Evolutionary conservation across 2,888 invertebrate genomes (phyloP).

Genomic region (Drosophila paracracens): DNA sequence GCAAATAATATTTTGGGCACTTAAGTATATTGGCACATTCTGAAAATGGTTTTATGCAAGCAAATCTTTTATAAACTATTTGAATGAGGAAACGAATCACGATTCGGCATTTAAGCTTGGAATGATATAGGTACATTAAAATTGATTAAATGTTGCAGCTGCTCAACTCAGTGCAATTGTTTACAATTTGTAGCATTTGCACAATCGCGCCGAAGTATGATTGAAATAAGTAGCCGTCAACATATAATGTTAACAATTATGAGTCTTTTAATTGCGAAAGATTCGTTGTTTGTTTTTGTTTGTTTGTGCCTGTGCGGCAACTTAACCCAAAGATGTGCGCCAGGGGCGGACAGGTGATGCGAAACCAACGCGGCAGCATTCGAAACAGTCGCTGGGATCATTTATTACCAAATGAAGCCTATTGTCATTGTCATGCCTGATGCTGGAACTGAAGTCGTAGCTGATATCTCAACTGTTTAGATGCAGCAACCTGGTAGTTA

Average conservation of each 20-base stretch:
- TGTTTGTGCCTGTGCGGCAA: slow-evolving; percentile 43
- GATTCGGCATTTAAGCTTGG: slow-evolving; percentile 25
- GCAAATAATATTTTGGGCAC: slow-evolving; percentile 1
- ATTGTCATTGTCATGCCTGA: slow-evolving; percentile 32
- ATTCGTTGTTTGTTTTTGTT: slow-evolving; percentile 4
- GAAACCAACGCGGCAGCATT: slow-evolving; percentile 35
- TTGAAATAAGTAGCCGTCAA: slow-evolving; percentile 11
- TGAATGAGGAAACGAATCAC: slow-evolving; percentile 28
- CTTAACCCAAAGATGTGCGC: slow-evolving; percentile 63
- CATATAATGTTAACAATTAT: slow-evolving; percentile 41
- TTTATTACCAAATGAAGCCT: slow-evolving; percentile 63
- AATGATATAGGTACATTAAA: slow-evolving; percentile 18
- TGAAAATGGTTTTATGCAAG: not conserved
- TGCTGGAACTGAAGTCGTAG: slow-evolving; percentile 4
- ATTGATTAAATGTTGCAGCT: slow-evolving; percentile 38
- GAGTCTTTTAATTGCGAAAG: slow-evolving; percentile 42
- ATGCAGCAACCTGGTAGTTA: not conserved
- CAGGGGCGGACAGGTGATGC: slow-evolving; percentile 36
- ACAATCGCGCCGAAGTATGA: slow-evolving; percentile 4
- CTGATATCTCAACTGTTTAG: not conserved
- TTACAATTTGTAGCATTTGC: slow-evolving; percentile 7
- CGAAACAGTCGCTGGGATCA: not conserved
- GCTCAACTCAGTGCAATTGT: slow-evolving; percentile 13
- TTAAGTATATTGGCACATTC: slow-evolving; percentile 9
- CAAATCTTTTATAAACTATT: slow-evolving; percentile 1